Evolutionary conservation across 2,797 vertebrate species (phyloP), one percentile per base, ranked within the genome.

Genomic region (Siniperca scherzeri): DNA sequence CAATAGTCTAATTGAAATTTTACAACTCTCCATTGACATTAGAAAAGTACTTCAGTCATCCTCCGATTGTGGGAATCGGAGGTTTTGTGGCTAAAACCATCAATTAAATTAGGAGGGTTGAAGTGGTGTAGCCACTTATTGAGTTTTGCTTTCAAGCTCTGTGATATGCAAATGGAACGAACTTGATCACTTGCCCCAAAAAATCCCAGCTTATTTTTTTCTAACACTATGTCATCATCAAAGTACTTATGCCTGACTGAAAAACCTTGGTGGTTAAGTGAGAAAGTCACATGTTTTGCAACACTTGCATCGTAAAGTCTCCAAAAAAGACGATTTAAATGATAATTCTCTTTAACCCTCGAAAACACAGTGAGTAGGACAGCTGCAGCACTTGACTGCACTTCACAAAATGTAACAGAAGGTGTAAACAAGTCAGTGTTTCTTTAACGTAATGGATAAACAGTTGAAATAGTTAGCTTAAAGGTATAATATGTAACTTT

Each of bases 71-170:
- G 10, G 9, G 13, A 79, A n/a, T 53, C 25, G 33, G 42, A 74
- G 66, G 53, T 81, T 76, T 74, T 87, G 68, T 21, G 70, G 70
- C 50, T 59, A 42, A 68, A 74, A 79, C 68, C 64, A 74, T 73
- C 19, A 42, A 67, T 53, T 66, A 4, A 55, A 56, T 80, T 19
- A 71, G 1, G 7, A 33, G 7, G 44, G 53, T 67, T 77, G n/a
- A 78, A 76, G 74, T 48, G 53, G 59, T 78, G 9, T 22, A 65
- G 53, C 33, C 40, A 56, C 57, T 38, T 70, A 68, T 30, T 0
- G 1, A 56, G 73, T 86, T 84, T 80, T 84, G 71, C 74, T 75
- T 84, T 85, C 40, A 16, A 88, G 27, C 44, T 69, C 30, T 70
- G 55, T 82, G 70, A 81, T 44, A 70, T 82, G 74, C 72, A 87